phyloP scores from a whole-genome alignment of 2,888 invertebrate genomes.

The Melanotus villosus region DNA sequence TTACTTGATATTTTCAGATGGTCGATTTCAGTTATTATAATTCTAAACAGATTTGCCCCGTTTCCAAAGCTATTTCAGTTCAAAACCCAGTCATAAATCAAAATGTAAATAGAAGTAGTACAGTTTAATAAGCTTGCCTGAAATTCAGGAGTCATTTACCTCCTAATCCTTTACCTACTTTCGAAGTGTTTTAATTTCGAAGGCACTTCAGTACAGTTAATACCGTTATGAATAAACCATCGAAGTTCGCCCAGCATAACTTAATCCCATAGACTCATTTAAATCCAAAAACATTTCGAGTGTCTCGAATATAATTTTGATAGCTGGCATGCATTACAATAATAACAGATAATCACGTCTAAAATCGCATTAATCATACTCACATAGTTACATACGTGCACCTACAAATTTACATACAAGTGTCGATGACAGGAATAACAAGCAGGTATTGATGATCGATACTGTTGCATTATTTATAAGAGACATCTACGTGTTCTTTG shows the following conservation, averaged over 20 bases:
- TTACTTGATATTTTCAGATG: too few species aligned
- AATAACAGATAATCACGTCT: slow-evolving; percentile 26
- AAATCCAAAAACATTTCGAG: slow-evolving; percentile 6
- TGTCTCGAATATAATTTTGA: slow-evolving; percentile 8
- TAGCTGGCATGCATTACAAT: slow-evolving; percentile 16
- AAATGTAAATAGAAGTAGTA: too few species aligned
- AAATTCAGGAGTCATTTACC: too few species aligned
- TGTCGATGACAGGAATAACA: slow-evolving; percentile 19
- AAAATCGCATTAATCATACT: slow-evolving; percentile 20
- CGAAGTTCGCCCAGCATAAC: background rate
- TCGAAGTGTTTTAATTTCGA: background rate
- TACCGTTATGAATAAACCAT: background rate
- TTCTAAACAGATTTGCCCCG: too few species aligned
- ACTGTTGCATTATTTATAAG: slow-evolving; percentile 10
- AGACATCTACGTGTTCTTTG: slow-evolving; percentile 3
- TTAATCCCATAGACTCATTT: slow-evolving; percentile 8
- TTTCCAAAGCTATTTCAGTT: too few species aligned
- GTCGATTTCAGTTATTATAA: too few species aligned
- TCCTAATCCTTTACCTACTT: background rate
- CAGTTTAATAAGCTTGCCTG: too few species aligned
- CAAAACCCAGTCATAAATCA: too few species aligned
- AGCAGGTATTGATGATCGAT: slow-evolving; percentile 14
- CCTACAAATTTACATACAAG: slow-evolving; percentile 22
- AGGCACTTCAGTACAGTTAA: background rate
- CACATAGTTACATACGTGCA: slow-evolving; percentile 3